phyloP scores from a whole-genome alignment of 2,888 invertebrate genomes.

The Aspidiotus destructor region DNA sequence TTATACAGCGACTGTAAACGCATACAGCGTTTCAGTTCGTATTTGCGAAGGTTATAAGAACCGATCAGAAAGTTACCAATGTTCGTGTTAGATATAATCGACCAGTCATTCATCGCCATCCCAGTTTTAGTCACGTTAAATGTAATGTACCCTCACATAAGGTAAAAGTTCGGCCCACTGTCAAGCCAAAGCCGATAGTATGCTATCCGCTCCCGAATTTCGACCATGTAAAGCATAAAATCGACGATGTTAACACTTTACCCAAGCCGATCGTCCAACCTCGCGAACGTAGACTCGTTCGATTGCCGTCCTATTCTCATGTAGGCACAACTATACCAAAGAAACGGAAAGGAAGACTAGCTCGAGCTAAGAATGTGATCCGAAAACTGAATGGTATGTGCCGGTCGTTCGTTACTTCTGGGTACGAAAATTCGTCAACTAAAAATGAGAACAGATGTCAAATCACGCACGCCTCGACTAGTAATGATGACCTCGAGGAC shows the following conservation, averaged over 20 bases:
- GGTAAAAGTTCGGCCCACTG: neutral
- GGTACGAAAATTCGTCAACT: neutral
- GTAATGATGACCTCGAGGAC: neutral
- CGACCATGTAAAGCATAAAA: conserved; percentile 11
- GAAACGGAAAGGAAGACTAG: neutral
- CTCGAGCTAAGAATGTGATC: neutral
- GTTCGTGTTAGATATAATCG: too few relatives aligned
- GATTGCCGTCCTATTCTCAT: conserved; percentile 15
- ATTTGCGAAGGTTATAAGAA: too few relatives aligned
- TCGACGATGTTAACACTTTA: conserved; percentile 15
- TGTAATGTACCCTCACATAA: conserved; percentile 17
- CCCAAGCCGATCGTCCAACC: neutral
- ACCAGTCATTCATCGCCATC: conserved; percentile 1
- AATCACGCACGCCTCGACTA: neutral
- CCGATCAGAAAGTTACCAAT: too few relatives aligned
- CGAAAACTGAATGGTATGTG: neutral
- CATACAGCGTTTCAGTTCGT: too few relatives aligned
- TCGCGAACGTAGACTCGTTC: neutral
- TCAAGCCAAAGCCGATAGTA: neutral
- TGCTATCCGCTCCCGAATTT: conserved; percentile 7
- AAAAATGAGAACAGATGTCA: neutral
- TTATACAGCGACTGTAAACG: too few relatives aligned
- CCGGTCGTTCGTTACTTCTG: neutral
- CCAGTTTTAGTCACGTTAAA: conserved; percentile 19
- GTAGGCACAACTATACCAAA: conserved; percentile 15